These are phyloP conservation scores for Gallirallus australis DNA, from an alignment of 2,797 vertebrate species.

Conservation along the genomic window DNA sequence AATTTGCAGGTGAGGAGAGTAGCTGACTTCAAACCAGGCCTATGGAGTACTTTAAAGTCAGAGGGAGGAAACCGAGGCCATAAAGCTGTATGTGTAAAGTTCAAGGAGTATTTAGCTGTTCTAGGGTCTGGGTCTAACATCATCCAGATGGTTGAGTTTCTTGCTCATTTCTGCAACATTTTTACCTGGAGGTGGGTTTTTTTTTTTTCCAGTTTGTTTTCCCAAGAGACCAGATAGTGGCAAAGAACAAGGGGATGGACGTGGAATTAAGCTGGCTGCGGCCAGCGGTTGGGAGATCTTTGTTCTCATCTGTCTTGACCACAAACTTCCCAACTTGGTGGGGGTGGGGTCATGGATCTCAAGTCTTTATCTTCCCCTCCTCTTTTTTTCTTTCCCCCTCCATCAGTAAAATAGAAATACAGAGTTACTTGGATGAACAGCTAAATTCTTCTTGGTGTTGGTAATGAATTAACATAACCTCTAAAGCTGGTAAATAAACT, in stretches of 20 bases:
- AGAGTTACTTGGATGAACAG: neutral
- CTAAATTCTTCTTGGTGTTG: neutral
- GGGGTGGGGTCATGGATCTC: neutral
- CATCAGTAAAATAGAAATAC: neutral
- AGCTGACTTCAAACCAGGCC: neutral
- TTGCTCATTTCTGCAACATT: neutral
- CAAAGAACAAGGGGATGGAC: neutral
- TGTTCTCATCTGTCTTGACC: neutral
- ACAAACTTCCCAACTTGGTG: neutral
- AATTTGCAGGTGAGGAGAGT: accelerated
- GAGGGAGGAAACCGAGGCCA: neutral
- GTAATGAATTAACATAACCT: neutral
- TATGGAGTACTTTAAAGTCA: too few relatives aligned
- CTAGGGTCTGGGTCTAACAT: neutral
- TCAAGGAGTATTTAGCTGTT: neutral
- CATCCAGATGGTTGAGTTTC: neutral
- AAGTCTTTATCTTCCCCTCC: neutral
- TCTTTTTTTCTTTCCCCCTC: neutral
- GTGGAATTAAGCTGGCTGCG: neutral
- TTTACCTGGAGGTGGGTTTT: neutral
- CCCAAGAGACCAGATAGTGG: neutral
- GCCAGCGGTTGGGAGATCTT: neutral
- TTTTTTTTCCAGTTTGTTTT: neutral
- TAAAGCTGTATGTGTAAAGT: neutral
- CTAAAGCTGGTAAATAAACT: neutral